phyloP scores from a whole-genome alignment of 2,888 invertebrate species.

The Melieria picta region DNA sequence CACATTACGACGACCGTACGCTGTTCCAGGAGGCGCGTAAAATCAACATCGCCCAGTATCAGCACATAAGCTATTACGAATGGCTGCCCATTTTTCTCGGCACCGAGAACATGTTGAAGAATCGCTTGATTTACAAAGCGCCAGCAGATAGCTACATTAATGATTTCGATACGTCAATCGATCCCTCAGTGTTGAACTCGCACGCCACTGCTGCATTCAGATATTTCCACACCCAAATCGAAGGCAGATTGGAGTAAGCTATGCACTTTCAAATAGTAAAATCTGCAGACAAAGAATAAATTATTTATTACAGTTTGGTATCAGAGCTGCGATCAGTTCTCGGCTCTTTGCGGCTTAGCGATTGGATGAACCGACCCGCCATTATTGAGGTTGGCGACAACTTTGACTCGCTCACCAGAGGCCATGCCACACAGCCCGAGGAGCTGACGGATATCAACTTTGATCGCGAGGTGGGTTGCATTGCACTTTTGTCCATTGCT shows the following conservation, averaged over 20 bases:
- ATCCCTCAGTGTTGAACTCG: constrained; percentile 71
- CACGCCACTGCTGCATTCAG: constrained; percentile 75
- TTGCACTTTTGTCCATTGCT: constrained; percentile 17
- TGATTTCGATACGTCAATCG: constrained; percentile 69
- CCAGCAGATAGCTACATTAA: constrained; percentile 62
- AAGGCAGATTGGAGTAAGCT: constrained; percentile 67
- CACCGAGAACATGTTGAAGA: constrained; percentile 64
- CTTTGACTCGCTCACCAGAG: constrained; percentile 79
- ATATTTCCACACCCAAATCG: constrained; percentile 73
- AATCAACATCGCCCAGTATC: constrained; percentile 68
- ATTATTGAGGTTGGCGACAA: constrained; percentile 69
- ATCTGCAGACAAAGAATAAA: constrained; percentile 18
- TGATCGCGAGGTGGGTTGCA: constrained; percentile 66
- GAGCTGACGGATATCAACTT: constrained; percentile 81
- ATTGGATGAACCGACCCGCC: constrained; percentile 69
- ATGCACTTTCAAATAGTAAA: neutral
- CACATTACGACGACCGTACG: constrained; percentile 68
- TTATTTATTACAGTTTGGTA: constrained; percentile 62
- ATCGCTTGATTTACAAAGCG: constrained; percentile 61
- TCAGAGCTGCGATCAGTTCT: constrained; percentile 65
- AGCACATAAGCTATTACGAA: constrained; percentile 69
- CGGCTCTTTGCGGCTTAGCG: constrained; percentile 67
- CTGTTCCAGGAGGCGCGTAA: constrained; percentile 68
- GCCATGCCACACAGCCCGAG: constrained; percentile 80
- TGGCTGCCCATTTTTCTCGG: constrained; percentile 69